phyloP scores from a whole-genome alignment of 2,888 invertebrate species.

The Ichneumon xanthorius region DNA sequence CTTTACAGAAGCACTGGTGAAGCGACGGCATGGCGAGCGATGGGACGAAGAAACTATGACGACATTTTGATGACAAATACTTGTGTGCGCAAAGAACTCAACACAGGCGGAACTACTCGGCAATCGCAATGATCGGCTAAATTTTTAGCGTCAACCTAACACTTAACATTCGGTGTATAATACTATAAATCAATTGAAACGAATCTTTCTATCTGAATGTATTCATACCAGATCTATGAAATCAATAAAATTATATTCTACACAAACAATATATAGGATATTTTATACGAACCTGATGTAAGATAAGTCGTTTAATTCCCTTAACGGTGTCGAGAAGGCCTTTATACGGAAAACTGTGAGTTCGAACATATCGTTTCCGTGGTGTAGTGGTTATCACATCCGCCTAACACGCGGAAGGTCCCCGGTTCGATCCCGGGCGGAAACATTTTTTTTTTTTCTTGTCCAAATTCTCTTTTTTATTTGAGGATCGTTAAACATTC shows the following conservation, averaged over 20 bases:
- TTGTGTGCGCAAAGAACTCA: too few species aligned
- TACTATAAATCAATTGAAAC: neutral
- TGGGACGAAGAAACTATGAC: neutral
- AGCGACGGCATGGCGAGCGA: neutral
- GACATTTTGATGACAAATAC: neutral
- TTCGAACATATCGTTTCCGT: constrained; percentile 87
- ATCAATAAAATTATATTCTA: neutral
- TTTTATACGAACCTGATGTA: too few species aligned
- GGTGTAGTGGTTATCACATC: constrained; percentile 97
- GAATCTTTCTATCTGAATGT: neutral
- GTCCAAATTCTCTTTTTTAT: too few species aligned
- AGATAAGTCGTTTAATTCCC: too few species aligned
- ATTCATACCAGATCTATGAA: neutral
- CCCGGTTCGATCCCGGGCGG: constrained; percentile 96
- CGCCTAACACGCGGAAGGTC: constrained; percentile 97
- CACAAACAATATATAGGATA: neutral
- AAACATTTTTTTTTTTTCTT: constrained; percentile 86
- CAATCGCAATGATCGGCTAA: neutral
- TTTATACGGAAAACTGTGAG: too few species aligned
- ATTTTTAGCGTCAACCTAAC: neutral
- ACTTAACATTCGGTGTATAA: neutral
- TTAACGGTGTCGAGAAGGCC: too few species aligned
- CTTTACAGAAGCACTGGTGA: neutral
- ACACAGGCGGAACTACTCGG: neutral
- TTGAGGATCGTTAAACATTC: too few species aligned